Evolutionary conservation across 2,888 invertebrate species (phyloP), one percentile per base, ranked within the genome.

Genomic region (Drosophila cognata): DNA sequence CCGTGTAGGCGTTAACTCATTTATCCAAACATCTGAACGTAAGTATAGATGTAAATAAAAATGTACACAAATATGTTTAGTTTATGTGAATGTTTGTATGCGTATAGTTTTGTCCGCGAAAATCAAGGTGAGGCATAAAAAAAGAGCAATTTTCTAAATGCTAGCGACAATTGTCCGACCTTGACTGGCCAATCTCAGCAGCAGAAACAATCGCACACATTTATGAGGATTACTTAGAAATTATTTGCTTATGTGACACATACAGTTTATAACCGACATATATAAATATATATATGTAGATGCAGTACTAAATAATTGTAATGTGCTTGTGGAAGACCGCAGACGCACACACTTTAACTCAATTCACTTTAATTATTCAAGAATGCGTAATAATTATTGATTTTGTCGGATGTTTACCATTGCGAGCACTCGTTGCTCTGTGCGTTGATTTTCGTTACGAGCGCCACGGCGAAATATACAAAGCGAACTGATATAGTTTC

Each of bases 401-500:
- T 83, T 86, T 81, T 75, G 46, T 36, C 60, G 68, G 76, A 77
- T 82, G 66, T 88, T 92, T 92, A 92, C 92, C 92, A 92, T 92
- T 82, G 86, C 89, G 78, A 87, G 83, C 81, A 85, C 76, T 88
- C 82, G 81, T 73, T 79, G 84, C 83, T 88, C 81, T 75, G 73
- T 77, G 72, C 74, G 86, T 79, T 89, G 85, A 66, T 57, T 65
- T 87, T 90, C 88, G 82, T 86, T 83, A 88, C 91, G 85, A 90
- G 85, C 92, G 92, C 92, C 92, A 92, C 92, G 91, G 84, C 90
- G 92, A 88, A 91, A 78, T 82, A 89, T 87, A 79, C 89, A 91
- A 85, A 92, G 81, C 83, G 90, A 88, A 92, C 92, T 92, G 82
- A 92, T 84, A 76, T 87, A 84, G 74, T 91, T 91, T 85, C 92